These are phyloP conservation scores for Thaumatotibia leucotreta DNA, from an alignment of 1,140 invertebrate species.

Conservation along the genomic window DNA sequence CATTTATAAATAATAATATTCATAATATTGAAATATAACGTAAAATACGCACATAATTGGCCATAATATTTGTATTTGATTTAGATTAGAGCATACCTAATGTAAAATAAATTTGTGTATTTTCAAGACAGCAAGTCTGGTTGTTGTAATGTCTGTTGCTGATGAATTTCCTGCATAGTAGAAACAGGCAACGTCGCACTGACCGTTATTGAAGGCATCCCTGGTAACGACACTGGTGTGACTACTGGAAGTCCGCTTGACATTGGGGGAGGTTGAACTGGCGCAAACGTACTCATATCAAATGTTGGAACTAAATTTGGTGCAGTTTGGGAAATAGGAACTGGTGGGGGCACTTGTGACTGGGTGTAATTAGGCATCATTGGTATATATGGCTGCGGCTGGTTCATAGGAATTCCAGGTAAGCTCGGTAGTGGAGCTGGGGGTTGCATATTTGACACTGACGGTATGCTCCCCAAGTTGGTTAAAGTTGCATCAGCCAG, in stretches of 20 bases:
- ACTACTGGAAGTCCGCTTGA: slow-evolving; percentile 67
- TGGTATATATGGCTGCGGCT: slow-evolving; percentile 75
- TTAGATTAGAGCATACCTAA: not conserved
- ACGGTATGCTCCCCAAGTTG: slow-evolving; percentile 67
- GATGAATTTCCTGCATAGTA: slow-evolving; percentile 71
- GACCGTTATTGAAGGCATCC: slow-evolving; percentile 90
- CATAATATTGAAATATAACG: not conserved
- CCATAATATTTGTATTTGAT: not conserved
- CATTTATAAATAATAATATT: slow-evolving; percentile 11
- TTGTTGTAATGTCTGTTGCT: slow-evolving; percentile 60
- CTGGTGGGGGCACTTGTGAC: slow-evolving; percentile 29
- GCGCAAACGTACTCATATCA: slow-evolving; percentile 61
- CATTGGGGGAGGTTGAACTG: slow-evolving; percentile 53
- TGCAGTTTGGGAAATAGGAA: slow-evolving; percentile 31
- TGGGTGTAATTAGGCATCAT: slow-evolving; percentile 71
- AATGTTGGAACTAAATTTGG: slow-evolving; percentile 63
- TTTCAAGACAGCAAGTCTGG: slow-evolving; percentile 67
- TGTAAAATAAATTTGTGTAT: slow-evolving; percentile 26
- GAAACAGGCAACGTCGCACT: slow-evolving; percentile 81
- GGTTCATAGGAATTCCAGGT: slow-evolving; percentile 79
- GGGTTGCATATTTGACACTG: slow-evolving; percentile 64
- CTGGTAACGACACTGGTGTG: slow-evolving; percentile 85
- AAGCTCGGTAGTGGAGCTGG: slow-evolving; percentile 76
- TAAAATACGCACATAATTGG: not conserved
- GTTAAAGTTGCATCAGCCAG: slow-evolving; percentile 67